Conservation (phyloP, 2,888 invertebrate species). For the Leucophenga maculata region DNA sequence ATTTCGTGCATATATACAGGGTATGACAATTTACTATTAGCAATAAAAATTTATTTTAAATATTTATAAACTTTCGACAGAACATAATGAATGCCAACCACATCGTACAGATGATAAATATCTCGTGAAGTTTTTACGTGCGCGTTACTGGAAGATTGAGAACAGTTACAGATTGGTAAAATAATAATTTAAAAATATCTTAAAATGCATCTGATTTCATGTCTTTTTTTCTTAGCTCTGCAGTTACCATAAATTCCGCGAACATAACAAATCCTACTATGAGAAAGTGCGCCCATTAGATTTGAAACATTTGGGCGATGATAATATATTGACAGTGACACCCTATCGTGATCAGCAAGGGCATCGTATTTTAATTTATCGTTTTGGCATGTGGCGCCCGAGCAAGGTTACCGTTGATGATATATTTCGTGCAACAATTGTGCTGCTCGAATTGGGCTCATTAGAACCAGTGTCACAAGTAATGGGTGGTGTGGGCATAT, state of each 20-base stretch:
- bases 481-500: slow-evolving; percentile 83
- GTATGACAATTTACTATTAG: slow-evolving; percentile 70
- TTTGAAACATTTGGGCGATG: slow-evolving; percentile 78
- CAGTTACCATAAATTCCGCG: slow-evolving; percentile 83
- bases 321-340: slow-evolving; percentile 80
- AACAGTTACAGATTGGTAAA: slow-evolving; percentile 84
- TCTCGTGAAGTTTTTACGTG: slow-evolving; percentile 82
- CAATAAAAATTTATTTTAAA: not conserved
- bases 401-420: slow-evolving; percentile 78
- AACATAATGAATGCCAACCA: slow-evolving; percentile 82
- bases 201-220: not conserved
- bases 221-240: slow-evolving; percentile 72
- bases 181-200: not conserved
- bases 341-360: slow-evolving; percentile 85
- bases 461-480: slow-evolving; percentile 84
- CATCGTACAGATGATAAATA: slow-evolving; percentile 84
- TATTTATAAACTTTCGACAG: slow-evolving; percentile 72
- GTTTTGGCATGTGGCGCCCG: slow-evolving; percentile 85
- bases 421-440: slow-evolving; percentile 80
- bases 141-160: slow-evolving; percentile 81
- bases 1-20: slow-evolving; percentile 82
- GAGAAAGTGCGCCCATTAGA: slow-evolving; percentile 79
- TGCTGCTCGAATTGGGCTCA: slow-evolving; percentile 82
- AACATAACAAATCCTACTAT: slow-evolving; percentile 80
- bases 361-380: slow-evolving; percentile 79